Conservation (phyloP, 1,140 invertebrate genomes). For the Lanistes nyassanus region DNA sequence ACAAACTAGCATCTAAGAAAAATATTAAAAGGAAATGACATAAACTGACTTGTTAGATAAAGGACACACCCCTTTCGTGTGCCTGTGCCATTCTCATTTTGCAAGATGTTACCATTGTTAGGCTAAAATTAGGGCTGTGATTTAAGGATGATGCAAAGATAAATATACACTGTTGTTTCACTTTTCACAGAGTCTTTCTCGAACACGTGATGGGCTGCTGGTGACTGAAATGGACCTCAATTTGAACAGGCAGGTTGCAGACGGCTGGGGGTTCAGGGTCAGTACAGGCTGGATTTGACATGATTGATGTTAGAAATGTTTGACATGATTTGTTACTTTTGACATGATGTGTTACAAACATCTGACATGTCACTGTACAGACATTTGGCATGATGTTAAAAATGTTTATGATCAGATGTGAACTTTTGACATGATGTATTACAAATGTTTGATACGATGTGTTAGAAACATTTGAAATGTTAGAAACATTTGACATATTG, state of each 20-base stretch:
- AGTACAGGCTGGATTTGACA: slow-evolving; percentile 34
- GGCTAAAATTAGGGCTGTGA: too few species aligned
- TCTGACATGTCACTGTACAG: not conserved
- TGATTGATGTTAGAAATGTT: slow-evolving; percentile 2
- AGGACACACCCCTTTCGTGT: too few species aligned
- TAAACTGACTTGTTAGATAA: too few species aligned
- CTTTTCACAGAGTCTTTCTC: slow-evolving; percentile 80
- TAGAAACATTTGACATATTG: too few species aligned
- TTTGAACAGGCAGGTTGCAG: slow-evolving; percentile 92
- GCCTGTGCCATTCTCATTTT: too few species aligned
- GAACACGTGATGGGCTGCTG: slow-evolving; percentile 89
- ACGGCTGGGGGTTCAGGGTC: slow-evolving; percentile 93
- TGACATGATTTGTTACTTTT: not conserved
- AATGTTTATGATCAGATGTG: not conserved
- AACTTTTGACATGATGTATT: too few species aligned
- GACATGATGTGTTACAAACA: not conserved
- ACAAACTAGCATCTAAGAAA: too few species aligned
- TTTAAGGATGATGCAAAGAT: too few species aligned
- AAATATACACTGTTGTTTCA: slow-evolving; percentile 10
- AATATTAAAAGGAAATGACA: too few species aligned
- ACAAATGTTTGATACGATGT: too few species aligned
- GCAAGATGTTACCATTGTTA: too few species aligned
- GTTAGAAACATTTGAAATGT: too few species aligned
- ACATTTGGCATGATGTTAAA: not conserved
- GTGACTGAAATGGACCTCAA: slow-evolving; percentile 94